These are phyloP conservation scores for Cecidostiba fungosa DNA, from an alignment of 2,888 invertebrate species.

Conservation along the genomic window DNA sequence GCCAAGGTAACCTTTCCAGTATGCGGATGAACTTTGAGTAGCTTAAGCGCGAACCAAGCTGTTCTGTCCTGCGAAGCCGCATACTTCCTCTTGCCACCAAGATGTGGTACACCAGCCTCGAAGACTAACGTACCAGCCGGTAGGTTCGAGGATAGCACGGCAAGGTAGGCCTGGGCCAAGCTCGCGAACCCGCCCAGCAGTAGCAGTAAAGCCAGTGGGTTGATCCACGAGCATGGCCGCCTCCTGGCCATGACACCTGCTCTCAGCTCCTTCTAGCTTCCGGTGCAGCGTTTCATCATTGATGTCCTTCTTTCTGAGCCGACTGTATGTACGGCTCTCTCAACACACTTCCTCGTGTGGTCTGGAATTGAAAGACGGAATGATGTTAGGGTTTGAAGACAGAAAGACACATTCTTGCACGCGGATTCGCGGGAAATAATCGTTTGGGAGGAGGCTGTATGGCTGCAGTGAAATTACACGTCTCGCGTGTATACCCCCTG, in stretches of 20 bases:
- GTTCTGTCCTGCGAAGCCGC: constrained; percentile 90
- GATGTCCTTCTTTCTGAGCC: not conserved
- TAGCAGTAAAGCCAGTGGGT: constrained; percentile 9
- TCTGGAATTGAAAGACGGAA: not conserved
- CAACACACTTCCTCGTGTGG: no score
- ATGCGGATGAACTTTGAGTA: constrained; percentile 88
- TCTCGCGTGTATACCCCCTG: not conserved
- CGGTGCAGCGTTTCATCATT: not conserved
- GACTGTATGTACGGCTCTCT: no score
- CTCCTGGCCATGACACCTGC: constrained; percentile 53
- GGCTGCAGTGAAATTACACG: not conserved
- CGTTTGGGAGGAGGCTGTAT: not conserved
- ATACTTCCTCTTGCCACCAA: constrained; percentile 90
- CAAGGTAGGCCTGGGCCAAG: constrained; percentile 73
- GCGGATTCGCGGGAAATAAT: not conserved
- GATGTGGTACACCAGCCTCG: constrained; percentile 90
- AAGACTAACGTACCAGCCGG: constrained; percentile 87
- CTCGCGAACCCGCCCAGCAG: constrained; percentile 66
- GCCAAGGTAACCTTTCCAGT: constrained; percentile 89
- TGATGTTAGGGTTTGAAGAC: not conserved
- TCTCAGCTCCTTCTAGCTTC: constrained; percentile 44
- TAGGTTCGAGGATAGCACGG: constrained; percentile 76
- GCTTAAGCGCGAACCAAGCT: constrained; percentile 90
- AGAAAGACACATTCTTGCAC: not conserved
- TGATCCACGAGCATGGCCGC: constrained; percentile 40